phyloP scores from a whole-genome alignment of 2,797 vertebrate species.

The Pseudopleuronectes americanus region DNA sequence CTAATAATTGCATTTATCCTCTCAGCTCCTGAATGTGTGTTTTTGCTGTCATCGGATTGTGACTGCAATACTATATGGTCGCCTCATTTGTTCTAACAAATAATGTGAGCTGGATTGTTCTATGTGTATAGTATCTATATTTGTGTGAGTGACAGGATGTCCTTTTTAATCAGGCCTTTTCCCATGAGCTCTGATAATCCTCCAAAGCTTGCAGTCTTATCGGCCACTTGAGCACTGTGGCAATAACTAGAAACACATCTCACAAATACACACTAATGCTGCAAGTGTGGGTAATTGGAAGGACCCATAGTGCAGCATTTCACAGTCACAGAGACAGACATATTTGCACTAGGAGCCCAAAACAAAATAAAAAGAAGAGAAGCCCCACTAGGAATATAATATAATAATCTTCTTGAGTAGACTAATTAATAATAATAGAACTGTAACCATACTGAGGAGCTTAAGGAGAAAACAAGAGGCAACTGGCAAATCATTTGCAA shows the following conservation, averaged over 20 bases:
- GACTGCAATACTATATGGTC: not conserved
- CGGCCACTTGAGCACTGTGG: not conserved
- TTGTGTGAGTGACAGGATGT: not conserved
- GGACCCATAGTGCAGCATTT: not conserved
- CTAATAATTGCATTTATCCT: not conserved
- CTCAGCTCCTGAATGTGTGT: not conserved
- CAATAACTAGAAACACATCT: not conserved
- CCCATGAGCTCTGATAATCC: not conserved
- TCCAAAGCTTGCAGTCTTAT: not conserved
- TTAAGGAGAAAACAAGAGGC: too few species aligned
- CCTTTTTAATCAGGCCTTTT: not conserved
- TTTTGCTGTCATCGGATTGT: not conserved
- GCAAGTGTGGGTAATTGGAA: not conserved
- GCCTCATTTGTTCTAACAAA: not conserved
- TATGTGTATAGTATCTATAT: not conserved
- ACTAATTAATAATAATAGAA: too few species aligned
- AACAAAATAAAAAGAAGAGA: too few species aligned
- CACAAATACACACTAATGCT: not conserved
- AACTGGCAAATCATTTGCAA: too few species aligned
- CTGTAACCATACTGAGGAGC: too few species aligned
- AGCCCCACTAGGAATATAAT: too few species aligned
- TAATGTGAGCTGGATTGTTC: not conserved
- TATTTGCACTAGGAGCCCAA: too few species aligned
- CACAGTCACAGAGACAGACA: not conserved
- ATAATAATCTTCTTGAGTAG: too few species aligned